Evolutionary conservation across 2,113 vertebrate genomes (phyloP).

Genomic region (Capreolus pygargus): DNA sequence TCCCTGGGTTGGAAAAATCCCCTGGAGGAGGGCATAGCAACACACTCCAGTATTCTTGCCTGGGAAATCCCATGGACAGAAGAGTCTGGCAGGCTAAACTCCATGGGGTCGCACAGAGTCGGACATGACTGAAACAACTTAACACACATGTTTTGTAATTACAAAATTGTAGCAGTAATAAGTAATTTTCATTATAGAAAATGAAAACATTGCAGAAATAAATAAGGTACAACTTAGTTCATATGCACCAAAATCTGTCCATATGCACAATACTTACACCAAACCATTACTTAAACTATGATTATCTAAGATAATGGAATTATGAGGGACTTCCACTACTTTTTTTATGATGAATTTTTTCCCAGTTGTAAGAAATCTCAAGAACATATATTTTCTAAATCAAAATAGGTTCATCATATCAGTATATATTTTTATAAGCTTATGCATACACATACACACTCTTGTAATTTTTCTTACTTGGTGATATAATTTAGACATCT

Average conservation of each 20-base stretch:
- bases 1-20: background rate
- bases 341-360: background rate
- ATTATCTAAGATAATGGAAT: background rate
- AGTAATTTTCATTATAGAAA: background rate
- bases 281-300: background rate
- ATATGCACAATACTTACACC: background rate
- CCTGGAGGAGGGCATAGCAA: background rate
- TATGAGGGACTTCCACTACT: background rate
- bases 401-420: background rate
- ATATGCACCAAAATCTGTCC: background rate
- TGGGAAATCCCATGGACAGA: background rate
- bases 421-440: background rate
- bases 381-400: background rate
- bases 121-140: background rate
- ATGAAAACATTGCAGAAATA: slow-evolving; percentile 29
- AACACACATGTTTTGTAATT: background rate
- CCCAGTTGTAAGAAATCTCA: background rate
- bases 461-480: background rate
- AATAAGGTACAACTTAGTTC: background rate
- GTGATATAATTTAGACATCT: background rate
- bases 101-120: background rate
- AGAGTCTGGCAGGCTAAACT: background rate
- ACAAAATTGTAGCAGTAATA: background rate
- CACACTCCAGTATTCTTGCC: background rate
- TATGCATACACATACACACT: background rate